phyloP scores from a whole-genome alignment of 1,140 invertebrate genomes.

The Lasioglossum albipes region DNA sequence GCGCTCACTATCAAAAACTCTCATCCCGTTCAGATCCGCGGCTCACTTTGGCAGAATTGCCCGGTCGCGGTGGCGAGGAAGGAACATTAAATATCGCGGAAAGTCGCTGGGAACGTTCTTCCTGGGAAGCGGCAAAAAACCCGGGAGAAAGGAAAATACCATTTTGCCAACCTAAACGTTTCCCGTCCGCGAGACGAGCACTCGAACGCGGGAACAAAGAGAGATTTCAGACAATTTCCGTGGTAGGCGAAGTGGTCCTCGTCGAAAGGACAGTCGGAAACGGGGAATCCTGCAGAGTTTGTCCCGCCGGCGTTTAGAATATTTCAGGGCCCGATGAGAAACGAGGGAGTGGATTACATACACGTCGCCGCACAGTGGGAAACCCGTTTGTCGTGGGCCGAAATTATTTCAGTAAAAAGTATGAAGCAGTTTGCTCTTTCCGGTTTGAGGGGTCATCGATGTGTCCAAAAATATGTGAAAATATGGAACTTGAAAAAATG shows the following conservation, averaged over 20 bases:
- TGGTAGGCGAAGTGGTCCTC: not conserved
- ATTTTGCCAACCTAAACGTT: constrained; percentile 16
- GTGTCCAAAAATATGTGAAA: too few species aligned
- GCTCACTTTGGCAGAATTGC: too few species aligned
- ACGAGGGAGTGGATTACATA: not conserved
- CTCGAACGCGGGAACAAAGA: not conserved
- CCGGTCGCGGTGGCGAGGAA: not conserved
- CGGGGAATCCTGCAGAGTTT: not conserved
- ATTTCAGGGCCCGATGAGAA: constrained; percentile 11
- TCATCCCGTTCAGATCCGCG: too few species aligned
- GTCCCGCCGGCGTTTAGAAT: constrained; percentile 4
- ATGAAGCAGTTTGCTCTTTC: too few species aligned
- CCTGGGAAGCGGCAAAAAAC: not conserved
- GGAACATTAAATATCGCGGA: not conserved
- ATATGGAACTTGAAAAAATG: too few species aligned
- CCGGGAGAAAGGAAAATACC: constrained; percentile 1
- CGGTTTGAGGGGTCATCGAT: too few species aligned
- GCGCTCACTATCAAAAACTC: too few species aligned
- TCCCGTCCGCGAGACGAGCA: not conserved
- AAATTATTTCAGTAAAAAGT: too few species aligned
- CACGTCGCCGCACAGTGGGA: too few species aligned
- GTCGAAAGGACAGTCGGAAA: too few species aligned
- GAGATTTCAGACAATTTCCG: not conserved
- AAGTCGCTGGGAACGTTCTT: not conserved
- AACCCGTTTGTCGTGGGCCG: too few species aligned